Percentiles rank a stretch among this genome's conserved stretches.
These are phyloP conservation scores for Caenorhabditis japonica DNA, from an alignment of 2,888 invertebrate species.

Conservation along the genomic window DNA sequence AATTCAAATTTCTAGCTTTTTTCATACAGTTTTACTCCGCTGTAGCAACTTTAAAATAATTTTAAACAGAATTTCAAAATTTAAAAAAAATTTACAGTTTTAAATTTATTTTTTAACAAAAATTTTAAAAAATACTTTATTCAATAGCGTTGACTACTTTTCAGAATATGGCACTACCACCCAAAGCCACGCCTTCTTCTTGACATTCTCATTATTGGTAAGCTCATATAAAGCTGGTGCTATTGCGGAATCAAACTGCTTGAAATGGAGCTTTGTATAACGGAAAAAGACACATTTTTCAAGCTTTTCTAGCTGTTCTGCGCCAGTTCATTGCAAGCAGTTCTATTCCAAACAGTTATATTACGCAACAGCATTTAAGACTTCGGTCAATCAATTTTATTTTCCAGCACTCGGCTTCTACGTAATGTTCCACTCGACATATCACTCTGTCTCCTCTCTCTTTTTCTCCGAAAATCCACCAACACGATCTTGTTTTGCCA, in stretches of 20 bases:
- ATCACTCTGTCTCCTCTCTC: constrained; percentile 31
- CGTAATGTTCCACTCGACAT: constrained; percentile 47
- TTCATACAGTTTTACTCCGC: background rate
- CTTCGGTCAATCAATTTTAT: no score
- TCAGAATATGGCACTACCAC: constrained; percentile 41
- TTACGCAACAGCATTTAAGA: no score
- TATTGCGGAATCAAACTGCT: background rate
- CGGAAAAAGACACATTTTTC: no score
- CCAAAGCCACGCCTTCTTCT: constrained; percentile 26
- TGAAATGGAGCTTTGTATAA: no score
- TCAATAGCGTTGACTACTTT: background rate
- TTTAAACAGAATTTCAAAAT: no score
- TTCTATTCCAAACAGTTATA: no score
- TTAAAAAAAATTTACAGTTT: background rate
- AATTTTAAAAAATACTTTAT: no score
- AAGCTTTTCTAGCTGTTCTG: no score
- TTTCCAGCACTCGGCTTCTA: constrained; percentile 32
- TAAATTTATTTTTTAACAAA: no score
- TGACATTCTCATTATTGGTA: constrained; percentile 31
- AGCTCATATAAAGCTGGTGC: background rate
- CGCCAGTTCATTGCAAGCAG: no score
- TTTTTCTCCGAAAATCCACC: constrained; percentile 37
- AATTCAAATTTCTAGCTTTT: no score
- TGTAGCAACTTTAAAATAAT: no score
- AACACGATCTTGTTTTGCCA: constrained; percentile 37